phyloP scores from a whole-genome alignment of 2,888 invertebrate species.

The Drosophila limbata region DNA sequence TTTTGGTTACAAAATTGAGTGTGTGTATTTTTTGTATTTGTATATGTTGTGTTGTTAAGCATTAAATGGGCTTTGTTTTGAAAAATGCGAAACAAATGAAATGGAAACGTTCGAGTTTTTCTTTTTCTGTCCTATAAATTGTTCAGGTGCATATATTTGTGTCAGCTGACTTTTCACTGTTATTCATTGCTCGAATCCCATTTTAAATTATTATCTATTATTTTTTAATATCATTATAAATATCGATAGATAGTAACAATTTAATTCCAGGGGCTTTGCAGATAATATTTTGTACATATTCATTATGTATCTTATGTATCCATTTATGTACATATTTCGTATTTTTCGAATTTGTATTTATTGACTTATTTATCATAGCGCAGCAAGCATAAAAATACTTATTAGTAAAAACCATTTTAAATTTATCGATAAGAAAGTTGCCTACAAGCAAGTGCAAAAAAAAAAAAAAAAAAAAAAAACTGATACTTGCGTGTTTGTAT shows the following conservation, averaged over 20 bases:
- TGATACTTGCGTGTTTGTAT: neutral
- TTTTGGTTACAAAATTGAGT: conserved; percentile 28
- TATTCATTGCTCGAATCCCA: neutral
- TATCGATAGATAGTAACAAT: neutral
- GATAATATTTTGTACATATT: neutral
- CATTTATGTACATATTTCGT: too few relatives aligned
- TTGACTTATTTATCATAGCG: too few relatives aligned
- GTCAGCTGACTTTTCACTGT: conserved; percentile 8
- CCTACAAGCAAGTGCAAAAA: conserved; percentile 32
- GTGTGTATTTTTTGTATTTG: neutral
- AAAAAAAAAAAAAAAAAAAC: conserved; percentile 13
- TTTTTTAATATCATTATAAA: neutral
- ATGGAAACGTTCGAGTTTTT: conserved; percentile 21
- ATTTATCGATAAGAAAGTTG: conserved; percentile 53
- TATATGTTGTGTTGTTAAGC: conserved; percentile 9
- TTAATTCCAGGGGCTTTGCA: neutral
- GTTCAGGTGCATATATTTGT: neutral
- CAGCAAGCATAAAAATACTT: too few relatives aligned
- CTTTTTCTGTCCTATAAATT: conserved; percentile 7
- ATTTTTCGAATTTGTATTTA: too few relatives aligned
- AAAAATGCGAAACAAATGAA: conserved; percentile 22
- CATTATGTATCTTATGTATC: neutral
- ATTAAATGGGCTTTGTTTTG: conserved; percentile 31
- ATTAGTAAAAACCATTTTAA: neutral
- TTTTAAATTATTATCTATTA: too few relatives aligned